A percentile compares a stretch with the other conserved stretches of the same genome.
phyloP scores from a whole-genome alignment of 1,140 invertebrate species.

The Phymastichus coffea region DNA sequence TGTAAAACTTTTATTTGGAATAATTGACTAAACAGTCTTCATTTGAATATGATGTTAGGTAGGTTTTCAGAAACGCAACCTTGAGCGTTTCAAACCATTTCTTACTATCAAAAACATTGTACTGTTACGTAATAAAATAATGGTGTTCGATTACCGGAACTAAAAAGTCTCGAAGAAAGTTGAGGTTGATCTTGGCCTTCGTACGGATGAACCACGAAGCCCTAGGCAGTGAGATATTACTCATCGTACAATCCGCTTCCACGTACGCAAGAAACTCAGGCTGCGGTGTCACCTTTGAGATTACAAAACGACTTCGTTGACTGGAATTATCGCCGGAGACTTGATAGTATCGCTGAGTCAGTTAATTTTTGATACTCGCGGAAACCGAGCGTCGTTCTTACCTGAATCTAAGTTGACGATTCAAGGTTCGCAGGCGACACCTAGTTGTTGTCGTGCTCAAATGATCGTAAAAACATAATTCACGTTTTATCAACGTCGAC shows the following conservation, averaged over 20 bases:
- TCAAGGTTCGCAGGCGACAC: too few species aligned
- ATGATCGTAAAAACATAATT: not conserved
- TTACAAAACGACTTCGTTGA: not conserved
- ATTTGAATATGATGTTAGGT: too few species aligned
- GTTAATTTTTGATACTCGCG: not conserved
- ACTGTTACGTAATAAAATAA: too few species aligned
- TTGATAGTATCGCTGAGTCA: not conserved
- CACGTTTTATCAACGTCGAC: too few species aligned
- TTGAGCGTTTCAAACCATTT: too few species aligned
- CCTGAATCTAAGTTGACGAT: too few species aligned
- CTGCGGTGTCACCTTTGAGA: not conserved
- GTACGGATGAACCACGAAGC: conserved; percentile 28
- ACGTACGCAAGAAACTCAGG: not conserved
- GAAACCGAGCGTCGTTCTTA: not conserved
- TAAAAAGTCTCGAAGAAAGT: not conserved
- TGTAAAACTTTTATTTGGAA: too few species aligned
- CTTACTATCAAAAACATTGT: too few species aligned
- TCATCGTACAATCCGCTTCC: conserved; percentile 20
- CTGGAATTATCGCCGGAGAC: not conserved
- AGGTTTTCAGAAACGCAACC: too few species aligned
- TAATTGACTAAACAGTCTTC: too few species aligned
- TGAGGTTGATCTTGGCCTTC: not conserved
- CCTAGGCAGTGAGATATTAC: conserved; percentile 8
- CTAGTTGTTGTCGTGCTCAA: not conserved
- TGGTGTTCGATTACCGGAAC: too few species aligned